Evolutionary conservation across 2,113 vertebrate species (phyloP), one percentile per base, ranked within the genome.

Genomic region (Spheniscus mendiculus): DNA sequence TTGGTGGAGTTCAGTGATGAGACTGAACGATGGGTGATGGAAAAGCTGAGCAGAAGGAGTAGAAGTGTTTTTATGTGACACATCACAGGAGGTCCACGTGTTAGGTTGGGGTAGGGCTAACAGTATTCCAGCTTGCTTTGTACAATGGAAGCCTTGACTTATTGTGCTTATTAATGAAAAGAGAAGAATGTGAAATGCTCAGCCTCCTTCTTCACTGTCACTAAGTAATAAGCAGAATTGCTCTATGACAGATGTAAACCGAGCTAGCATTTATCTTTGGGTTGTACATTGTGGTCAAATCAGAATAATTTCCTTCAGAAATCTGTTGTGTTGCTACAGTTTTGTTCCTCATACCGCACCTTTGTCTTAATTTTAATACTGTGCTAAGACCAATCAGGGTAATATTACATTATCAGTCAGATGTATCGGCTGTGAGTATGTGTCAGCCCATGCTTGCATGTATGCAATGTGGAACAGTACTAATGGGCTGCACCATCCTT

Each of bases 11-110:
- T 92, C 56, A 76, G 18, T 42, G 47, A 45, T 0, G 3, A 63
- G 61, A 47, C 3, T 78, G 65, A 91, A 32, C 0, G 5, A 56
- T 11, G 21, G 15, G 12, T 77, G 52, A 52, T 70, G 40, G 72
- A 87, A 87, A 87, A 81, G 11, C 59, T 87, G 87, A 87, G 72
- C 63, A 80, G 84, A 50, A 87, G 87, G 76, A 72, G 15, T 52
- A 87, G 38, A 74, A 78, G 11, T 78, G n/a, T 74, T 83, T 58
- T 42, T 45, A 44, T 67, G 15, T 72, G 74, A 73, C 38, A 25
- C 7, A 27, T 79, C 40, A n/a, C 13, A 58, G 47, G 47, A 83
- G 22, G 15, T 50, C 36, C 15, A 7, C 45, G n/a, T 80, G 67
- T 69, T 77, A 15, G 25, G 10, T 17, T 80, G 58, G 56, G 20